Conservation (phyloP, 2,888 invertebrate species). For the Syritta pipiens region DNA sequence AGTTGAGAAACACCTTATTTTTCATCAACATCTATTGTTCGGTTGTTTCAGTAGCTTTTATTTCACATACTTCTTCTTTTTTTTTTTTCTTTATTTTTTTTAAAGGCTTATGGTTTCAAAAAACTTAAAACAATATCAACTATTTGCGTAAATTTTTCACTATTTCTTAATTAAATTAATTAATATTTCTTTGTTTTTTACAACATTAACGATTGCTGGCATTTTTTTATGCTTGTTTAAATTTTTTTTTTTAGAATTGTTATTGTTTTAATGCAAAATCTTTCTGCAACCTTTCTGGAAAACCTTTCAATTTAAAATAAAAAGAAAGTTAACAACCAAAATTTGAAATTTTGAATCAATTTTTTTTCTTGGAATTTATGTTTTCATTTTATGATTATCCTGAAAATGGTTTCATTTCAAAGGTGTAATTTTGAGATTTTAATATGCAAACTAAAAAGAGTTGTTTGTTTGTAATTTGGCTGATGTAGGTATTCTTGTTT, state of each 20-base stretch:
- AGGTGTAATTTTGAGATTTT: constrained; percentile 60
- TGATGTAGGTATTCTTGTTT: constrained; percentile 30
- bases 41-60: constrained; percentile 51
- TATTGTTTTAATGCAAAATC: constrained; percentile 22
- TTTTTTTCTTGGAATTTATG: background rate
- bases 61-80: constrained; percentile 14
- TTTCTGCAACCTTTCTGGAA: constrained; percentile 56
- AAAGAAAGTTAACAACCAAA: constrained; percentile 18
- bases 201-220: constrained; percentile 63
- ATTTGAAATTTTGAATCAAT: constrained; percentile 51
- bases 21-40: constrained; percentile 56
- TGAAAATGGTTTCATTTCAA: constrained; percentile 56
- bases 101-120: constrained; percentile 65
- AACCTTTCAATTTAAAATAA: constrained; percentile 30
- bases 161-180: constrained; percentile 63
- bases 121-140: constrained; percentile 69
- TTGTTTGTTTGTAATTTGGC: constrained; percentile 33
- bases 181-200: constrained; percentile 55
- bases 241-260: constrained; percentile 12
- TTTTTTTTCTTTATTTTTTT: constrained; percentile 30
- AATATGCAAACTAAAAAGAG: constrained; percentile 22
- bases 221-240: constrained; percentile 5
- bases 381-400: constrained; percentile 26
- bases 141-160: constrained; percentile 69
- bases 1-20: constrained; percentile 53